Conservation (phyloP, 2,888 invertebrate species). For the Eupithecia subumbrata region DNA sequence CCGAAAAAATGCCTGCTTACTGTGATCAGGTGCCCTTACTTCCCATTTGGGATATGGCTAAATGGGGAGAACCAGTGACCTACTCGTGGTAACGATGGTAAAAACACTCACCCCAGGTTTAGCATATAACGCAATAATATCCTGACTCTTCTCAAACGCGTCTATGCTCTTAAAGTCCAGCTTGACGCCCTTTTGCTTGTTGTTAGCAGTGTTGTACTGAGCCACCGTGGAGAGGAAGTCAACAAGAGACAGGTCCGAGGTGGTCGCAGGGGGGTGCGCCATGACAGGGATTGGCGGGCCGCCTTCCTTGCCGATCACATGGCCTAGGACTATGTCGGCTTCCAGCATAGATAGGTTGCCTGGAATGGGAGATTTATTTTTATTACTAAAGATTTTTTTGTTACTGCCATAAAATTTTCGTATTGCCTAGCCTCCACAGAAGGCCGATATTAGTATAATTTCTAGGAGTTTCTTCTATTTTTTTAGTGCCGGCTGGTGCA, state of each 20-base stretch:
- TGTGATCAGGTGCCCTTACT: no score
- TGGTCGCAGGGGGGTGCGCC: slow-evolving; percentile 91
- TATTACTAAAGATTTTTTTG: not conserved
- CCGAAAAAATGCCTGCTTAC: not conserved
- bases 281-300: slow-evolving; percentile 88
- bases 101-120: slow-evolving; percentile 64
- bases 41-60: no score
- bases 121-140: slow-evolving; percentile 69
- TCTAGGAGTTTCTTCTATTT: not conserved
- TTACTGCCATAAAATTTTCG: not conserved
- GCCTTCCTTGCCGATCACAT: slow-evolving; percentile 75
- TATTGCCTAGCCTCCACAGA: not conserved
- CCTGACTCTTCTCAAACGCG: slow-evolving; percentile 86
- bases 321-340: slow-evolving; percentile 91
- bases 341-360: slow-evolving; percentile 91
- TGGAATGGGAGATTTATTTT: slow-evolving; percentile 49
- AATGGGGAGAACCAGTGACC: no score
- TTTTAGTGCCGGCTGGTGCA: not conserved
- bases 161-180: slow-evolving; percentile 93
- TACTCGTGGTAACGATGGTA: no score
- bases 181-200: slow-evolving; percentile 90
- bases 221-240: slow-evolving; percentile 87
- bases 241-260: slow-evolving; percentile 90
- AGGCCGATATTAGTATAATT: not conserved
- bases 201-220: slow-evolving; percentile 72